These are phyloP conservation scores for Halcyon badia DNA, from an alignment of 2,797 vertebrate species.

Conservation along the genomic window DNA sequence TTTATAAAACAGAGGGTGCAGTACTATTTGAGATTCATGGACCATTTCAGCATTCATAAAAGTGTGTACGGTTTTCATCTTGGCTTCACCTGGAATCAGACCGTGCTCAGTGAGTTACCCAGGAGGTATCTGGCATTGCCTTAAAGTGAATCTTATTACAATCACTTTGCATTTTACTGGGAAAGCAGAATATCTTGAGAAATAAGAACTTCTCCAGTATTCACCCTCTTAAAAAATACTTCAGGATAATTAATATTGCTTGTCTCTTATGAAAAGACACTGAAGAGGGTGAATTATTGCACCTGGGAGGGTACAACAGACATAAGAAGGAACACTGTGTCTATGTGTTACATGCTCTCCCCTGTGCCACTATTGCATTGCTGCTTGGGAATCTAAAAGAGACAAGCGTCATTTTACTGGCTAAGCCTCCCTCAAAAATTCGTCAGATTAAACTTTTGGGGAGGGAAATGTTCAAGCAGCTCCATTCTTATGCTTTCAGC, in stretches of 20 bases:
- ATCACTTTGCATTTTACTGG: conserved; percentile 17
- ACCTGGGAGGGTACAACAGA: background rate
- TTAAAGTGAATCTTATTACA: conserved; percentile 17
- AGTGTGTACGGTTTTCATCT: background rate
- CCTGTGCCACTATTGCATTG: background rate
- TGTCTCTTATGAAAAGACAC: background rate
- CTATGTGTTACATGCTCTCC: background rate
- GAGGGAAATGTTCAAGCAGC: background rate
- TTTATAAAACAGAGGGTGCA: conserved; percentile 68
- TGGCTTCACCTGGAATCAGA: background rate
- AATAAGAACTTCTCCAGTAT: background rate
- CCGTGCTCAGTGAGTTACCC: background rate
- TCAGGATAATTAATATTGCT: background rate
- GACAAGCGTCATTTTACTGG: background rate
- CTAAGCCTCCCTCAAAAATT: conserved; percentile 47
- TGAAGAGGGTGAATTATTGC: background rate
- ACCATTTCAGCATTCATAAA: conserved; percentile 43
- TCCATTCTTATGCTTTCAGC: conserved; percentile 2
- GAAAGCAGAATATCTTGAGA: background rate
- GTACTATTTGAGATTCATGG: conserved; percentile 59
- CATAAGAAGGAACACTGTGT: conserved; percentile 7
- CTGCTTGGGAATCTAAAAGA: background rate
- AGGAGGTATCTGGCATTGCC: background rate
- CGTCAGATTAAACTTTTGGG: conserved; percentile 67
- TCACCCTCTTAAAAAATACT: conserved; percentile 11